Conservation (phyloP, 2,888 invertebrate genomes). For the Tanaodytes sp. region DNA sequence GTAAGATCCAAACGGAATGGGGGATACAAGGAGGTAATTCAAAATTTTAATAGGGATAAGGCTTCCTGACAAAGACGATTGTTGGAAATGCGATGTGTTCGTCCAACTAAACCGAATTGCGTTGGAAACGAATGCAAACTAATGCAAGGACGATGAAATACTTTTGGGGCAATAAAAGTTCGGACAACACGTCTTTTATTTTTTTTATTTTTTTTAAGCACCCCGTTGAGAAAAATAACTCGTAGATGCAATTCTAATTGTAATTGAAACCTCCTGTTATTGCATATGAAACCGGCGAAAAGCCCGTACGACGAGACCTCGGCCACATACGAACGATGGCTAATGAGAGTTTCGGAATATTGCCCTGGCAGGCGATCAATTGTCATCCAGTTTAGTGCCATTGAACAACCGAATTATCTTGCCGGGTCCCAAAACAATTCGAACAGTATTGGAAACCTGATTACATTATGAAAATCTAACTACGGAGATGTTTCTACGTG, state of each 20-base stretch:
- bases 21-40: neutral
- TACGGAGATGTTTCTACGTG: conserved; percentile 23
- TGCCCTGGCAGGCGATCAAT: conserved; percentile 30
- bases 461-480: conserved; percentile 37
- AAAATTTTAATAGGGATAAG: conserved; percentile 19
- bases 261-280: no score
- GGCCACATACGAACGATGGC: conserved; percentile 19
- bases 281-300: no score
- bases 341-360: conserved; percentile 25
- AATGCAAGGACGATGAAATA: no score
- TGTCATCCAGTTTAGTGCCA: conserved; percentile 19
- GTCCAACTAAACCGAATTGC: no score
- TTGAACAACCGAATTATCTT: conserved; percentile 20
- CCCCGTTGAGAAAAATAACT: neutral
- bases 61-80: no score
- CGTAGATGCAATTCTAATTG: no score
- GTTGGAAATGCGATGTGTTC: no score
- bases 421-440: conserved; percentile 13
- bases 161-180: no score
- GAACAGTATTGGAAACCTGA: conserved; percentile 25
- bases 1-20: conserved; percentile 22
- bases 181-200: neutral
- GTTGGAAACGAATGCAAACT: no score
- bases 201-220: neutral
- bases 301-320: conserved; percentile 22